Conservation (phyloP, 2,888 invertebrate species). For the Acanthopleura granulata region DNA sequence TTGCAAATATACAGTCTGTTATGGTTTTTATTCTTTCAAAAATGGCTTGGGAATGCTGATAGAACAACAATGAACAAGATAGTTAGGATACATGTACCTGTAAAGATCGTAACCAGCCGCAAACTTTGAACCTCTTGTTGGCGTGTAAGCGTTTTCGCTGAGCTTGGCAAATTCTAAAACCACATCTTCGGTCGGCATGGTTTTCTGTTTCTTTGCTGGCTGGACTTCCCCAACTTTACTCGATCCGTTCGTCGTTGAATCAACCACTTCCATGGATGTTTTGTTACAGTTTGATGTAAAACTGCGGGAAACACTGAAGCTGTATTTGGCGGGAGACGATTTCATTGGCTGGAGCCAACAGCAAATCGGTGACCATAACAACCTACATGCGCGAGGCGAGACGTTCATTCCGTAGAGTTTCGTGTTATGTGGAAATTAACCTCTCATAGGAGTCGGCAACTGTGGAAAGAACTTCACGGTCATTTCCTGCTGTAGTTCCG, state of each 20-base stretch:
- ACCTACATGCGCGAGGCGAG: no score
- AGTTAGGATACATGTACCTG: slow-evolving; percentile 74
- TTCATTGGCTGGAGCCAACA: slow-evolving; percentile 5
- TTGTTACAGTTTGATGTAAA: not conserved
- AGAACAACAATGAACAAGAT: no score
- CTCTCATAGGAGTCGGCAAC: no score
- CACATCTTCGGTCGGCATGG: slow-evolving; percentile 45
- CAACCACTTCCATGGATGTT: not conserved
- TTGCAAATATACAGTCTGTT: no score
- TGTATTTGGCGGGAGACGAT: not conserved
- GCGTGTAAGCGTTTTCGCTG: slow-evolving; percentile 84
- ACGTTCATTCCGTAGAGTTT: no score
- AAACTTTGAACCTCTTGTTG: slow-evolving; percentile 84
- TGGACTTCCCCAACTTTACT: slow-evolving; percentile 26
- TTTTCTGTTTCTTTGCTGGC: slow-evolving; percentile 31
- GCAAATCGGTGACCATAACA: not conserved
- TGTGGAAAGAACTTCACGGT: no score
- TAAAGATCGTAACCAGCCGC: slow-evolving; percentile 94
- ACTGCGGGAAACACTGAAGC: no score
- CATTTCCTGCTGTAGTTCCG: no score
- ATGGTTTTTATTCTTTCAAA: no score
- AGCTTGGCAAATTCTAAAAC: slow-evolving; percentile 79
- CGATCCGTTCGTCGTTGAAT: not conserved
- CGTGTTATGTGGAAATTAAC: no score
- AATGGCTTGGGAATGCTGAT: no score